Evolutionary conservation across 2,113 vertebrate genomes (phyloP).

Genomic region (Loxodonta africana): DNA sequence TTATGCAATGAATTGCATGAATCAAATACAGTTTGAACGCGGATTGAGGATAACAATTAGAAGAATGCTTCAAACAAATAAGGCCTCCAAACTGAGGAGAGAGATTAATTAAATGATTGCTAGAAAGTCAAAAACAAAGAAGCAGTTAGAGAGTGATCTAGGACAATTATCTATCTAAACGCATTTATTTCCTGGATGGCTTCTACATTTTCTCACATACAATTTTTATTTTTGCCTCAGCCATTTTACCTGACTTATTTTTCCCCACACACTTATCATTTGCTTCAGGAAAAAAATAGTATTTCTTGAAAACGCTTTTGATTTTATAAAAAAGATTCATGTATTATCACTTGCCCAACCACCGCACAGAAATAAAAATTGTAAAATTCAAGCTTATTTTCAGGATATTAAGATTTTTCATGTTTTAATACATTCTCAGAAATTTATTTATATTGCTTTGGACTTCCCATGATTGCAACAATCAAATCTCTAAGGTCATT

Average conservation of each 20-base stretch:
- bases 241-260: slow-evolving; percentile 69
- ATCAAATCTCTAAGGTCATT: background rate
- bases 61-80: background rate
- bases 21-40: background rate
- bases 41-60: slow-evolving; percentile 56
- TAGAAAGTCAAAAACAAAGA: slow-evolving; percentile 72
- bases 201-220: slow-evolving; percentile 80
- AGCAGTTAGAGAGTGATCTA: slow-evolving; percentile 53
- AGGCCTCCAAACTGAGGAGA: slow-evolving; percentile 16
- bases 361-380: slow-evolving; percentile 30
- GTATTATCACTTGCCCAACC: background rate
- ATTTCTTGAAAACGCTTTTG: slow-evolving; percentile 56
- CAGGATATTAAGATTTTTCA: background rate
- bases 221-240: slow-evolving; percentile 76
- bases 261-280: slow-evolving; percentile 80
- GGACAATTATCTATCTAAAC: slow-evolving; percentile 65
- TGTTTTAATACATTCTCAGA: background rate
- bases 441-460: background rate
- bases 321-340: slow-evolving; percentile 65
- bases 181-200: slow-evolving; percentile 67
- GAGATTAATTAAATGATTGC: slow-evolving; percentile 65
- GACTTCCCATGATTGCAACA: background rate
- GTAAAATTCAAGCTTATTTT: background rate
- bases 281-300: slow-evolving; percentile 63
- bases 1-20: background rate